Evolutionary conservation across 2,113 vertebrate species (phyloP).

Genomic region (Hypocryptadius cinnamomeus): DNA sequence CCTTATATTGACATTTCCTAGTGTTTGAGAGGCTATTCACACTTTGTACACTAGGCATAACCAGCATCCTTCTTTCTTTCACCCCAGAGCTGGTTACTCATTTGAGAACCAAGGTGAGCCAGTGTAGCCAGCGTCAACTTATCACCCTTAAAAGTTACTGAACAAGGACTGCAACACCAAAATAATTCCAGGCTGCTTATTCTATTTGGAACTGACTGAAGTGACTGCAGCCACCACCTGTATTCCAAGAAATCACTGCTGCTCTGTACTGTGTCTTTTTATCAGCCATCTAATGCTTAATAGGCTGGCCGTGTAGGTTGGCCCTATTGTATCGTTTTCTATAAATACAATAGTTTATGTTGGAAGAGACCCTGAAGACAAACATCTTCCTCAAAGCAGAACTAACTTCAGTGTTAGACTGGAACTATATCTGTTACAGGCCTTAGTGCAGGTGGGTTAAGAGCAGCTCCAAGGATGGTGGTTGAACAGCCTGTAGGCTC

Average conservation of each 20-base stretch:
- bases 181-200: not conserved
- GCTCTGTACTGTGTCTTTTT: not conserved
- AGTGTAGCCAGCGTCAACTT: not conserved
- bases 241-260: not conserved
- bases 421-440: not conserved
- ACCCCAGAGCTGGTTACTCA: not conserved
- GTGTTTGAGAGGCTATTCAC: conserved; percentile 59
- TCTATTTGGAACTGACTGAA: not conserved
- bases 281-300: not conserved
- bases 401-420: not conserved
- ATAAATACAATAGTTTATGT: not conserved
- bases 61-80: no score
- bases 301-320: fast-evolving
- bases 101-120: conserved; percentile 5
- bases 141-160: not conserved
- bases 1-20: conserved; percentile 38
- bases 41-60: not conserved
- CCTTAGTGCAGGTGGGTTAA: not conserved
- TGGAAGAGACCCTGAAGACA: not conserved
- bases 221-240: not conserved
- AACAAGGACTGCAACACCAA: not conserved
- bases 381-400: not conserved
- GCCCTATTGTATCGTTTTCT: no score
- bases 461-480: not conserved
- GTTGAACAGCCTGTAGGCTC: not conserved